Evolutionary conservation across 2,888 invertebrate species (phyloP), one percentile per base, ranked within the genome.

Genomic region (Pseudoips prasinana): DNA sequence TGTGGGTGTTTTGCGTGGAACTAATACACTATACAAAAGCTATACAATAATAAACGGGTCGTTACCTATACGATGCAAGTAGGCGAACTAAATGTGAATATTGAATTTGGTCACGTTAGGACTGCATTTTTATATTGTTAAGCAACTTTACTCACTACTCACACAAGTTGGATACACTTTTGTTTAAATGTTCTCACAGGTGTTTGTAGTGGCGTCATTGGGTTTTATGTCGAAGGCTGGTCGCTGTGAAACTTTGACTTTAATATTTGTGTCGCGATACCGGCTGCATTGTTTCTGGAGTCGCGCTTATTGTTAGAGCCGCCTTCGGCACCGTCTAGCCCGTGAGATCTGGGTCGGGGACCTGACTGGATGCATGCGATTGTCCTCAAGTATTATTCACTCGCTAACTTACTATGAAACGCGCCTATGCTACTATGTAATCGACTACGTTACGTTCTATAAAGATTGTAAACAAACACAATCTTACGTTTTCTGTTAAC

Each of bases 331-430:
- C 40, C 58, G 63, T 53, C 67, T 67, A 67, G 60, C 73, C 60
- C 86, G 85, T 87, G 86, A 71, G 86, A 87, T 87, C 82, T 84
- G 67, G 87, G 86, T 86, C 87, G 83, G 72, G 74, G 79, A 70
- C 75, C 65, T 62, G 47, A 54, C 60, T 63, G 64, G 65, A 62
- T 57, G 50, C 44, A 51, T 53, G 48, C 46, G 46, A 65, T 62
- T 60, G 62, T 64, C 56, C 53, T 43, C 59, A 46, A 49, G 50
- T 44, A 35, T 47, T 46, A 36, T 48, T 50, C 50, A 34, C 51
- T 54, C 42, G 43, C 48, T 40, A 38, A 50, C 33, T 39, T 44
- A 47, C 29, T 55, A 50, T 53, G 51, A 38, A 51, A 43, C 56
- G 35, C 44, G 31, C 43, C 43, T 44, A 56, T 40, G n/a, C n/a